Evolutionary conservation across 1,140 invertebrate species (phyloP), one percentile per base, ranked within the genome.

Genomic region (Camponotus pennsylvanicus): DNA sequence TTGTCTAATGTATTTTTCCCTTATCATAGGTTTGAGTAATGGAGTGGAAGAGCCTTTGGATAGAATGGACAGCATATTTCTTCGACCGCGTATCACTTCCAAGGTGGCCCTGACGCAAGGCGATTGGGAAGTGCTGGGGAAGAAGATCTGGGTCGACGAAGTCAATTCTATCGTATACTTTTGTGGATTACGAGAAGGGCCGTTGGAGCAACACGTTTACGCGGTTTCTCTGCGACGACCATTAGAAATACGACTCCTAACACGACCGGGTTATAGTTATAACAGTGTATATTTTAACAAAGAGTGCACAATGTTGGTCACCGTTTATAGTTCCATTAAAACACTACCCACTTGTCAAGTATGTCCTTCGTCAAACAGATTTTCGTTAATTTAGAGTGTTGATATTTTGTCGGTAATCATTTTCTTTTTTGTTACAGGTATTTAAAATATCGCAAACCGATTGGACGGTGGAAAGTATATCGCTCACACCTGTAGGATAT

Each of bases 271-370:
- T 6, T 97, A 97, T 92, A 98, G 97, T 34, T 97, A 98, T 82
- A 95, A 93, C 92, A 96, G 95, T 66, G 96, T 98, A n/a, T 97
- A 98, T 92, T 97, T 98, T 90, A 97, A 98, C 94, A 96, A 97
- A 97, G 97, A 98, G 86, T 98, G 98, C 94, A 97, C 96, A 32
- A 96, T 98, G 92, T 97, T 98, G 93, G 97, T 99, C 6, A 97
- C 98, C 76, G 98, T 98, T 55, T 98, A 98, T 89, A 99, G 98
- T 89, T 99, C 97, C 93, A 98, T 98, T 77, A 97, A 97, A 92
- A 97, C 96, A n/a, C 95, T 97, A 67, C 98, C 98, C 0, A 96
- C 96, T 34, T 98, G 98, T 92, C 97, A 97, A 93, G 94, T 95
- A 91, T 40, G 86, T 84, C 59, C 57, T 40, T 67, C 21, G 57